Conservation (phyloP, 2,797 vertebrate species). For the Sebastes minor region DNA sequence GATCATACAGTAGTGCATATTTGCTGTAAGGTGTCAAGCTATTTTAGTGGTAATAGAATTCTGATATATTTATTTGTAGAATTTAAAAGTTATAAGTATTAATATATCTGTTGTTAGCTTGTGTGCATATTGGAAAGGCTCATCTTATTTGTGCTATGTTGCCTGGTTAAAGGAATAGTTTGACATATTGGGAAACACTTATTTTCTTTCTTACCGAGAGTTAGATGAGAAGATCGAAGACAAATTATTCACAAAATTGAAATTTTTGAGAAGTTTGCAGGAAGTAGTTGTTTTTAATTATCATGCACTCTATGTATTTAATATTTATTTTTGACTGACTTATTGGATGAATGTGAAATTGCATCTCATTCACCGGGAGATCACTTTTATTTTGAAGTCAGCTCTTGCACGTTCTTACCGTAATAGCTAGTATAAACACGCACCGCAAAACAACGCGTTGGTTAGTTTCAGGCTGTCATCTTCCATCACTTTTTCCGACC, state of each 20-base stretch:
- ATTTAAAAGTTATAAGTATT: background rate
- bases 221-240: background rate
- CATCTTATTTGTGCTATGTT: background rate
- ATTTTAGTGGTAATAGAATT: background rate
- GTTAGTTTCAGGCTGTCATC: too few species aligned
- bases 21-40: background rate
- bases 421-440: too few species aligned
- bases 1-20: background rate
- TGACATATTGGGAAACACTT: background rate
- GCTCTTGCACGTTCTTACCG: rapidly evolving
- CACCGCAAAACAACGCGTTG: too few species aligned
- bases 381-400: too few species aligned
- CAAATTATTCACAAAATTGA: too few species aligned
- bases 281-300: too few species aligned
- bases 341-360: too few species aligned
- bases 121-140: background rate
- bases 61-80: background rate
- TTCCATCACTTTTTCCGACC: too few species aligned
- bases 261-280: too few species aligned
- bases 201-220: background rate
- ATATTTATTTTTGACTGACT: too few species aligned
- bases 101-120: background rate
- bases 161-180: background rate
- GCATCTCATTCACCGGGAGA: too few species aligned
- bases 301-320: too few species aligned